A percentile compares a stretch with the other conserved stretches of the same genome.
Evolutionary conservation across 2,888 invertebrate genomes (phyloP).

Genomic region (Mesorhabditis sp.): DNA sequence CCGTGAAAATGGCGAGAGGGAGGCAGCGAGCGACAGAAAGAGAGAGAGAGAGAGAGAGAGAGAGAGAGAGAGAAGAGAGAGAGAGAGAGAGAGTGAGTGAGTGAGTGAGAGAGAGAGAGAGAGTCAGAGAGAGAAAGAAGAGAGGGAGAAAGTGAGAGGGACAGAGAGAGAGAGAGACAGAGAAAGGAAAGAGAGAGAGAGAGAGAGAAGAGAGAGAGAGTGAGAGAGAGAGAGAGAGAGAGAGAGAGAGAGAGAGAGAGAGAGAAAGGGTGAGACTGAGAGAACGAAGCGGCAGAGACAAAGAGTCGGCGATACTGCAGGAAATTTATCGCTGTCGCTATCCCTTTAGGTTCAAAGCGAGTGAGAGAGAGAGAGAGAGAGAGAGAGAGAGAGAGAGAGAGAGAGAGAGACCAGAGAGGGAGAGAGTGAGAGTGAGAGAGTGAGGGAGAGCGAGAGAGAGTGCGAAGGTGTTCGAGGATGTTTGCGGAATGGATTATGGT

Average conservation of each 20-base stretch:
- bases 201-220: neutral
- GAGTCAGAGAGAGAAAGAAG: neutral
- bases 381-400: neutral
- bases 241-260: neutral
- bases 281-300: too few relatives aligned
- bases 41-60: constrained; percentile 3
- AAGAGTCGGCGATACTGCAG: too few relatives aligned
- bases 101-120: neutral
- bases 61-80: neutral
- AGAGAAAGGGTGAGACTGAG: too few relatives aligned
- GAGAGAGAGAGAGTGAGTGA: neutral
- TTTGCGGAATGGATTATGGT: too few relatives aligned
- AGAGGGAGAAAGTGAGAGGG: neutral
- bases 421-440: neutral
- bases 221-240: neutral
- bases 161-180: neutral
- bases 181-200: constrained; percentile 12
- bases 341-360: too few relatives aligned
- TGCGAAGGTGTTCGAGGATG: too few relatives aligned
- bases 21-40: neutral
- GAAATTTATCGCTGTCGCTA: too few relatives aligned
- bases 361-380: too few relatives aligned
- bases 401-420: neutral
- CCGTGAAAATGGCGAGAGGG: neutral
- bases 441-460: too few relatives aligned